These are phyloP conservation scores for Mechanitis mazaeus DNA, from an alignment of 2,888 invertebrate genomes.

Conservation along the genomic window DNA sequence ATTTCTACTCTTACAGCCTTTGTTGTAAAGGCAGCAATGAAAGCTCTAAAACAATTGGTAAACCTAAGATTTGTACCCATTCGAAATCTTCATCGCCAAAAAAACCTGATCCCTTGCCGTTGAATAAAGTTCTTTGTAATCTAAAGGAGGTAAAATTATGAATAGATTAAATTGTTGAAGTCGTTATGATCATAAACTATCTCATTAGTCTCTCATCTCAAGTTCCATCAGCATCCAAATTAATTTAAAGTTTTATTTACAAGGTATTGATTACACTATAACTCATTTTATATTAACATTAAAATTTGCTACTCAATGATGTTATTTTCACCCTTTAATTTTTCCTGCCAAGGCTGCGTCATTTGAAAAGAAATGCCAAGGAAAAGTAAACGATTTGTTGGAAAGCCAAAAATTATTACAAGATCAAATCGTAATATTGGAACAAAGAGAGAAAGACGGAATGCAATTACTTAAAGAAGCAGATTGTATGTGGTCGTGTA, in stretches of 20 bases:
- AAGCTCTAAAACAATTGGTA: conserved; percentile 6
- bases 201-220: too few relatives aligned
- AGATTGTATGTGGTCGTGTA: conserved; percentile 74
- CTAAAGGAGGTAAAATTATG: conserved; percentile 45
- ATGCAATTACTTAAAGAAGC: conserved; percentile 72
- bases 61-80: conserved; percentile 2
- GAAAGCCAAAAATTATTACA: conserved; percentile 70
- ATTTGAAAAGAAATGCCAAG: conserved; percentile 51
- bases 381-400: conserved; percentile 69
- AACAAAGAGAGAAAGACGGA: conserved; percentile 76
- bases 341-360: conserved; percentile 46
- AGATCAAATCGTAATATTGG: conserved; percentile 74
- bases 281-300: background rate
- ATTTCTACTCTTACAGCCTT: background rate
- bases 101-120: conserved; percentile 34
- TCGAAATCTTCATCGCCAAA: conserved; percentile 14
- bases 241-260: too few relatives aligned
- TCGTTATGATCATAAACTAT: too few relatives aligned
- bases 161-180: background rate
- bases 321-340: background rate
- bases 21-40: conserved; percentile 13
- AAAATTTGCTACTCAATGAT: background rate
- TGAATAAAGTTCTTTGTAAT: conserved; percentile 51
- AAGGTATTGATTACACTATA: background rate
- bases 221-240: too few relatives aligned